Evolutionary conservation across 2,113 vertebrate species (phyloP).

Genomic region (Larimichthys crocea): DNA sequence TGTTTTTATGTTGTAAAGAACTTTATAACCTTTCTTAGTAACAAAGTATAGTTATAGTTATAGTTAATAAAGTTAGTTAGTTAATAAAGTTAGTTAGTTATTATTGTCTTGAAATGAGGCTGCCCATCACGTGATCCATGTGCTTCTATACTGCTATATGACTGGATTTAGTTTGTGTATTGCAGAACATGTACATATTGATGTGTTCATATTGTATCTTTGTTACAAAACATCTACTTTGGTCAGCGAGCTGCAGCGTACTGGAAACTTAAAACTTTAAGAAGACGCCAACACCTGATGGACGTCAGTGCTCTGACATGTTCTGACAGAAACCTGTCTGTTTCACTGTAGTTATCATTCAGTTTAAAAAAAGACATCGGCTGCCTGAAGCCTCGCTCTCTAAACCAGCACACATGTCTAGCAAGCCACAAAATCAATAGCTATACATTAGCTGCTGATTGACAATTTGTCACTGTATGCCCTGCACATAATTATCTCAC

Average conservation of each 20-base stretch:
- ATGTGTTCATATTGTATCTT: background rate
- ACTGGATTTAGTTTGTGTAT: too few relatives aligned
- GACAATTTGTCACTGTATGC: background rate
- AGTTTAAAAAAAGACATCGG: background rate
- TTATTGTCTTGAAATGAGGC: too few relatives aligned
- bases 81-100: too few relatives aligned
- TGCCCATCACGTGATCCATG: too few relatives aligned
- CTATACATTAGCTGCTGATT: background rate
- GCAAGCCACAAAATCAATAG: slow-evolving; percentile 3
- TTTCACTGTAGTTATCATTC: background rate
- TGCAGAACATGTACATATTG: background rate
- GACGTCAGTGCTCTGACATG: background rate
- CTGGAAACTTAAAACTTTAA: background rate
- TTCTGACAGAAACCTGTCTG: background rate
- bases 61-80: too few relatives aligned
- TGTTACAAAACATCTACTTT: background rate
- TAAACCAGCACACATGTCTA: background rate
- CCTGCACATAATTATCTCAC: background rate
- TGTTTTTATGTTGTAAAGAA: too few relatives aligned
- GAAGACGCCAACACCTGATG: background rate
- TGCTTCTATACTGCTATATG: too few relatives aligned
- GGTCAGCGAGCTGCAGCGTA: background rate
- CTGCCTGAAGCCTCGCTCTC: background rate
- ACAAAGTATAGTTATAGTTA: too few relatives aligned
- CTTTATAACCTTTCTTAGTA: too few relatives aligned